phyloP scores from a whole-genome alignment of 1,140 invertebrate genomes.

The Eurosta solidaginis region DNA sequence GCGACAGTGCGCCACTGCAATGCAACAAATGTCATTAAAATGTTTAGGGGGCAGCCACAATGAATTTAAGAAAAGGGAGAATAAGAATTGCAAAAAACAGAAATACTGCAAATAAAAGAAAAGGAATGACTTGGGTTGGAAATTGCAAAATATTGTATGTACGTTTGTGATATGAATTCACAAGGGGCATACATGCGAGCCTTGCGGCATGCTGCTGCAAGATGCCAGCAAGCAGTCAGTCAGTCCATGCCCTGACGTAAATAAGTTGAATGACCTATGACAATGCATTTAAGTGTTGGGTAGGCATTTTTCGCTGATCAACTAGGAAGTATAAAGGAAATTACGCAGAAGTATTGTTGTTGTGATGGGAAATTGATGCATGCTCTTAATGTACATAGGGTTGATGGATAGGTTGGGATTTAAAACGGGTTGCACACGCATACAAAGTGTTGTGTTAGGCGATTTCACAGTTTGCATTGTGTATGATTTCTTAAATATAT shows the following conservation, averaged over 20 bases:
- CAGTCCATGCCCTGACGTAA: too few species aligned
- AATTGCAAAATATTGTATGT: too few species aligned
- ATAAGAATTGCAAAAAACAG: background rate
- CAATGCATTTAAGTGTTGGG: constrained; percentile 20
- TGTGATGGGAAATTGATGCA: background rate
- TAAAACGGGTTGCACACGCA: too few species aligned
- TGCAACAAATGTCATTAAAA: constrained; percentile 28
- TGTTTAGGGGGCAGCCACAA: constrained; percentile 11
- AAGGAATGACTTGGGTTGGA: constrained; percentile 11
- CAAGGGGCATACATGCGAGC: background rate
- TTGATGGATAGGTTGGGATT: background rate
- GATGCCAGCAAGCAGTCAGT: background rate
- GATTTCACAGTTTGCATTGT: constrained; percentile 19
- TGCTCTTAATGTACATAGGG: background rate
- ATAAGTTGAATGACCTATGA: constrained; percentile 24
- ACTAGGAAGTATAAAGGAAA: constrained; percentile 22
- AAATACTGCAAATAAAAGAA: background rate
- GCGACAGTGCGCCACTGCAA: background rate
- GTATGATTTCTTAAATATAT: background rate
- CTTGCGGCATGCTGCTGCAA: background rate
- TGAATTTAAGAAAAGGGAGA: background rate
- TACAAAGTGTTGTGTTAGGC: background rate
- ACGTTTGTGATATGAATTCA: constrained; percentile 1
- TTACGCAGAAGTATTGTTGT: background rate
- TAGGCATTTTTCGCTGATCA: constrained; percentile 12